phyloP scores from a whole-genome alignment of 2,797 vertebrate genomes.

The Cryptoprocta ferox region DNA sequence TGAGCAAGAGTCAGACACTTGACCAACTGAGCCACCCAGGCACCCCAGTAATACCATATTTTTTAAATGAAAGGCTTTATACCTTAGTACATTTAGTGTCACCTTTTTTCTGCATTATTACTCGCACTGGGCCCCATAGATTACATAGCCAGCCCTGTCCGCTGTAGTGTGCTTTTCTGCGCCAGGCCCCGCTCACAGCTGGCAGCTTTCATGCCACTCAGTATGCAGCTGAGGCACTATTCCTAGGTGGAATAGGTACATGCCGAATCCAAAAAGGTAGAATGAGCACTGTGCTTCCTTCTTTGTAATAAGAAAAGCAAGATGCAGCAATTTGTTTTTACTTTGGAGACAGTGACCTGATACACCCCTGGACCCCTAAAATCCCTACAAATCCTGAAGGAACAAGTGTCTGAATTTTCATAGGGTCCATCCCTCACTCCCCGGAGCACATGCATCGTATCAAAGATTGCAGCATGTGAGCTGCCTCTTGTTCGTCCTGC shows the following conservation, averaged over 20 bases:
- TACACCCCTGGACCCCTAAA: background rate
- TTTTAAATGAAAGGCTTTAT: conserved; percentile 12
- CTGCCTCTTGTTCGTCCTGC: background rate
- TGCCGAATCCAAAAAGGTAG: background rate
- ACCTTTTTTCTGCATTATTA: background rate
- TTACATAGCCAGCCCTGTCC: background rate
- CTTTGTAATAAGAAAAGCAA: background rate
- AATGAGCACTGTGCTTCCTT: background rate
- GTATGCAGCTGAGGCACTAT: background rate
- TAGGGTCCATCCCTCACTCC: background rate
- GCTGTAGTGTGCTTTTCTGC: background rate
- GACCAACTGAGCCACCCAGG: too few relatives aligned
- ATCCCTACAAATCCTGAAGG: background rate
- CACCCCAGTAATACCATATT: background rate
- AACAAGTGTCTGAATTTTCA: background rate
- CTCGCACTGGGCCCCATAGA: background rate
- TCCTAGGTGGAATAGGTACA: background rate
- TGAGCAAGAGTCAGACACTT: too few relatives aligned
- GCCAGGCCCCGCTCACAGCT: background rate
- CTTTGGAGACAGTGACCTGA: background rate
- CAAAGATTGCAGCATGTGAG: background rate
- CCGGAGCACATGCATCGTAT: background rate
- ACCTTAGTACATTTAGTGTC: background rate
- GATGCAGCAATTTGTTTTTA: background rate
- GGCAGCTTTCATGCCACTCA: background rate